Base-by-base conservation (phyloP, 1,140 invertebrate species). In the Acromyrmex charruanus region DNA sequence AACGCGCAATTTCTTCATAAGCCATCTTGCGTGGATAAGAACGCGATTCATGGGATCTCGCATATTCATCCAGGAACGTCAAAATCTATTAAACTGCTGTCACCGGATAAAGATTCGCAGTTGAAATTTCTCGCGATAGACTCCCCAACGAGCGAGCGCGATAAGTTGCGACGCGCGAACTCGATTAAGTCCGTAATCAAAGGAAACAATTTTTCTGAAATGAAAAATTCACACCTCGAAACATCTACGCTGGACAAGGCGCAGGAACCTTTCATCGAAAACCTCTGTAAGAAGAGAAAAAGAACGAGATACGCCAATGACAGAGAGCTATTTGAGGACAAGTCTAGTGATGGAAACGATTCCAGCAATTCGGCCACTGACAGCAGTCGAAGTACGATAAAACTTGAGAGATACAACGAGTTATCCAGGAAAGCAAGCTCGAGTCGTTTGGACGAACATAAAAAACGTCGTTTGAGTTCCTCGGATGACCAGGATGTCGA, bases 91-190 rank as follows among this genome's bases (percentile, higher is more conserved):
- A 88, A 63, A 28, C 16, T 92, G 14, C 5, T 91, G n/a, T 88
- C 91, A 9, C 65, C 91, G 5, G 69, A 86, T 44, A 69, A 91
- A n/a, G 87, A 91, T 65, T 88, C 87, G 2, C 90, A 88, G 51
- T 59, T 90, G 16, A 89, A 86, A 49, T 90, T 71, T 14, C 65
- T 90, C 1, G 4, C 16, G 2, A 25, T 72, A 10, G 75, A 85
- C 9, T 81, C 80, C 0, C 88, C 88, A 0, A 21, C 21, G 53
- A 65, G 16, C n/a, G 12, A 69, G 7, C 21, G 0, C 21, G 14
- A 4, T 10, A 3, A 28, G 9, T n/a, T 49, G n/a, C 44, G 9
- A 18, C 18, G 18, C 53, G 39, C n/a, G 35, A n/a, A 3, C 14
- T 25, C 65, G 51, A 65, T 5, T 49, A 68, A 59, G 49, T 6